Evolutionary conservation across 1,140 invertebrate species (phyloP).

Genomic region (Leptonema lineaticorne): DNA sequence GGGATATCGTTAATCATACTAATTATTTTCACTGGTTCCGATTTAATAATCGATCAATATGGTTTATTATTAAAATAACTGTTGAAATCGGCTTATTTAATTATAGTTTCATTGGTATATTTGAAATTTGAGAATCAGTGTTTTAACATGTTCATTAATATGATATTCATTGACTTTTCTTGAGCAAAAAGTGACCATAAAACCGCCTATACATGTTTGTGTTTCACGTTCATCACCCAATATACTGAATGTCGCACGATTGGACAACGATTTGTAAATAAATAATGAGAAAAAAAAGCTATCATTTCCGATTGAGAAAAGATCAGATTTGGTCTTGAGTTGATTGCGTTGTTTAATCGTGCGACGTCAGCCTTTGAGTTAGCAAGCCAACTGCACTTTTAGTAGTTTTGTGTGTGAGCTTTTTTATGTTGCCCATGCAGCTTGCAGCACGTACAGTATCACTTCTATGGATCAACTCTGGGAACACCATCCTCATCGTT

Average conservation of each 20-base stretch:
- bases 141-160: no score
- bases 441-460: conserved; percentile 60
- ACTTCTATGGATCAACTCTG: conserved; percentile 69
- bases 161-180: conserved; percentile 24
- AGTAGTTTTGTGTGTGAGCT: conserved; percentile 47
- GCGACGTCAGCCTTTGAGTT: not conserved
- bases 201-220: conserved; percentile 33
- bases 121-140: no score
- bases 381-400: conserved; percentile 44
- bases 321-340: conserved; percentile 8
- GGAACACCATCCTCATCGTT: conserved; percentile 65
- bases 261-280: conserved; percentile 19
- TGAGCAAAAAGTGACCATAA: conserved; percentile 30
- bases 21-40: no score
- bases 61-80: no score
- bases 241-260: not conserved
- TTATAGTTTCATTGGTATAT: no score
- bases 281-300: not conserved
- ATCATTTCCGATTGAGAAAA: no score
- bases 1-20: no score
- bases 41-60: no score
- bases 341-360: not conserved
- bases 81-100: no score
- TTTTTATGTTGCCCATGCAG: conserved; percentile 53
- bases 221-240: conserved; percentile 17